phyloP scores from a whole-genome alignment of 2,888 invertebrate species.

The Orchesellides sinensis region DNA sequence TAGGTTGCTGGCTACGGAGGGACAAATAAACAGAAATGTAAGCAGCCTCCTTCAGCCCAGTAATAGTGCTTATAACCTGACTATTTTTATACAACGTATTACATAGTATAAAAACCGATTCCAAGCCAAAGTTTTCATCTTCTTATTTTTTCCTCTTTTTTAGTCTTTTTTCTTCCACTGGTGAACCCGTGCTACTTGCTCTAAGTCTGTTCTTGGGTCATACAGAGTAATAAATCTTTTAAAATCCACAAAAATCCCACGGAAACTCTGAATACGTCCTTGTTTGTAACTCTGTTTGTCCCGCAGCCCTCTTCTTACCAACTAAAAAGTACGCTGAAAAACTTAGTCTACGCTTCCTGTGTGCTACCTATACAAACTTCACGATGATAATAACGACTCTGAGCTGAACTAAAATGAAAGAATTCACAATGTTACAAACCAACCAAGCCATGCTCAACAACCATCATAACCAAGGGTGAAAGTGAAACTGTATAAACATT shows the following conservation, averaged over 20 bases:
- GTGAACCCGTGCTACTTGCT: background rate
- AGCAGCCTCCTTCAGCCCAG: background rate
- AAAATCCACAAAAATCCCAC: constrained; percentile 74
- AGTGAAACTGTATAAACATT: background rate
- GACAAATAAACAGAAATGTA: constrained; percentile 8
- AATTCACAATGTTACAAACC: background rate
- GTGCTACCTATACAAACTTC: background rate
- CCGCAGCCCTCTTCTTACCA: background rate
- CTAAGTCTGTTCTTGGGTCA: constrained; percentile 61
- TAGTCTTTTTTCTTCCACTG: constrained; percentile 11
- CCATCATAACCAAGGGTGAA: constrained; percentile 4
- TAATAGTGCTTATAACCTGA: background rate
- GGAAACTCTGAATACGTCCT: constrained; percentile 65
- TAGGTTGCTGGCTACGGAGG: background rate
- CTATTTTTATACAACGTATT: background rate
- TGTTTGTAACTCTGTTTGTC: constrained; percentile 51
- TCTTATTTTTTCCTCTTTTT: constrained; percentile 17
- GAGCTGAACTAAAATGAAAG: background rate
- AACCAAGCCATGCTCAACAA: background rate
- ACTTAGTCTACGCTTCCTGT: background rate
- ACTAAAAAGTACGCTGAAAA: background rate
- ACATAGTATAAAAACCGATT: constrained; percentile 18
- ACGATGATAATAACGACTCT: background rate
- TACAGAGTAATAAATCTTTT: constrained; percentile 72
- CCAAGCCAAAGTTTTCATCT: constrained; percentile 58